Base-by-base conservation (phyloP, 2,888 invertebrate genomes). In the Callinectes sapidus region DNA sequence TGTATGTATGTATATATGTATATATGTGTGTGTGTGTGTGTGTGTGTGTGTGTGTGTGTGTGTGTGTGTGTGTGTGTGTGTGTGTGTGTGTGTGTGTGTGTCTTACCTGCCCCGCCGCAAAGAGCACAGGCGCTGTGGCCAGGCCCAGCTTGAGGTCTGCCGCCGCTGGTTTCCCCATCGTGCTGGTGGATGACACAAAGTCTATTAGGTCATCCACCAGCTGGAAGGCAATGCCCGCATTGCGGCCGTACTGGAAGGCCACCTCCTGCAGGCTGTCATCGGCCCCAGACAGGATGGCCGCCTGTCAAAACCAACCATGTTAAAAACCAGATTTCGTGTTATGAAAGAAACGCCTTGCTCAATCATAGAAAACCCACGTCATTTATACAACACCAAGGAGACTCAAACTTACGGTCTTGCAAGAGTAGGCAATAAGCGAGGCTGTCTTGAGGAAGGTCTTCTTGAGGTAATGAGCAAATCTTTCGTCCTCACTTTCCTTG, bases 361-460 rank as follows among this genome's bases (percentile, higher is more conserved):
- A 3, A 2, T 6, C 42, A 42, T 42, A 42, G 6, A n/a, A n/a
- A n/a, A n/a, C n/a, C n/a, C n/a, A n/a, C n/a, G n/a, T n/a, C n/a
- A n/a, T n/a, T n/a, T n/a, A n/a, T n/a, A n/a, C n/a, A 71, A n/a
- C 6, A n/a, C 0, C 0, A 71, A 28, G n/a, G 3, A 5, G 10
- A 18, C 13, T 3, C 23, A 6, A 61, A 91, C 94, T 92, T 66
- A 94, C 94, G 54, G 99, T 98, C 97, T 99, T 99, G 95, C 99
- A 97, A 95, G 98, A 98, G 96, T 99, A 99, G 85, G 99, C 99
- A 95, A 99, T 98, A 95, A 99, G 97, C 95, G 99, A 99, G 94
- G 99, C 99, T 87, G 99, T 99, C 97, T 99, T 99, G 96, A 98
- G 97, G 96, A 98, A 99, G 0, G 99, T 99, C 97, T 99, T 99